phyloP scores from a whole-genome alignment of 1,140 invertebrate genomes.

The Zeugodacus cucurbitae region DNA sequence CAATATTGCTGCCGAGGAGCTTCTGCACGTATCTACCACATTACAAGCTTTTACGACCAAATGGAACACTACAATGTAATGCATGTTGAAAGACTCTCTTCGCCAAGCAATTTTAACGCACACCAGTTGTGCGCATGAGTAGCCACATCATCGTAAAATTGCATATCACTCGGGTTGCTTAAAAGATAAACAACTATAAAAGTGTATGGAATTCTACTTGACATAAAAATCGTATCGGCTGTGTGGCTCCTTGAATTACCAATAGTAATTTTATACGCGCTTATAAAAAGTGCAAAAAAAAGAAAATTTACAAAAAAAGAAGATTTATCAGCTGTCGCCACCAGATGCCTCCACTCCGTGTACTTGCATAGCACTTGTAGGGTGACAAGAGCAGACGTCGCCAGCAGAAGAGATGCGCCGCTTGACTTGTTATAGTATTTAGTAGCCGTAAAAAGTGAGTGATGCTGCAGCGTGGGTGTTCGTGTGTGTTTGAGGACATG shows the following conservation, averaged over 20 bases:
- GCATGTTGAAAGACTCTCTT: neutral
- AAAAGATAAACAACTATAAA: neutral
- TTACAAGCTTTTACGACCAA: neutral
- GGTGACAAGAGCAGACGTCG: neutral
- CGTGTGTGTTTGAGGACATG: neutral
- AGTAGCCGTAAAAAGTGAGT: neutral
- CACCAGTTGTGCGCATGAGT: neutral
- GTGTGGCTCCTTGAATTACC: neutral
- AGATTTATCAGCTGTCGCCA: neutral
- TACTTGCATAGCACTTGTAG: neutral
- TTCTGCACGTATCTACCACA: too few relatives aligned
- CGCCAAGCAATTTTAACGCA: neutral
- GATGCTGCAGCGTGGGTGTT: neutral
- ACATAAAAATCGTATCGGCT: neutral
- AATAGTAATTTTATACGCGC: neutral
- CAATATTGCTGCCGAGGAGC: too few relatives aligned
- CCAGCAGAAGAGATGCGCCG: neutral
- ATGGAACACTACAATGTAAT: neutral
- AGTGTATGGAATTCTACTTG: constrained; percentile 11
- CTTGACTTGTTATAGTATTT: neutral
- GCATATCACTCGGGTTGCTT: neutral
- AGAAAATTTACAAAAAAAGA: neutral
- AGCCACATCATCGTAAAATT: neutral
- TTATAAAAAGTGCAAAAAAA: neutral
- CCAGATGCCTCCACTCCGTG: neutral